These are phyloP conservation scores for Dreissena rostriformis DNA, from an alignment of 1,140 invertebrate species.

Conservation along the genomic window DNA sequence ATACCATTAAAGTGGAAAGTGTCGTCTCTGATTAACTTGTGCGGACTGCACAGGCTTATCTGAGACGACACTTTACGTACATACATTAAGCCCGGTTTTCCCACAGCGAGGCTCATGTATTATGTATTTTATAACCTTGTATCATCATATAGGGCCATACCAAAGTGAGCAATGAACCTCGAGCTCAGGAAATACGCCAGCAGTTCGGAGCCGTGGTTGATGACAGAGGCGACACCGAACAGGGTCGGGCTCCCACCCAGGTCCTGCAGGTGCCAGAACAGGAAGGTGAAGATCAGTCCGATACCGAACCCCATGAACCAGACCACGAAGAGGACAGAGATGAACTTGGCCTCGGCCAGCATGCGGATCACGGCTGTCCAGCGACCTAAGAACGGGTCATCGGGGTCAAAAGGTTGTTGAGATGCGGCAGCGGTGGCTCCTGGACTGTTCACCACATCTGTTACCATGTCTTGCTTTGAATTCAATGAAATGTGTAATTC, in stretches of 20 bases:
- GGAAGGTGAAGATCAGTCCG: constrained; percentile 98
- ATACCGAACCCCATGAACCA: constrained; percentile 99
- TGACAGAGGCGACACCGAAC: constrained; percentile 98
- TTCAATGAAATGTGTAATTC: constrained; percentile 67
- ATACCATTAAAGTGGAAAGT: neutral
- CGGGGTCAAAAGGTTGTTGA: constrained; percentile 53
- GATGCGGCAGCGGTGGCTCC: constrained; percentile 37
- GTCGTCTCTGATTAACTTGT: neutral
- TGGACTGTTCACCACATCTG: constrained; percentile 71
- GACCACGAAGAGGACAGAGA: constrained; percentile 95
- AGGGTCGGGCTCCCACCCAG: constrained; percentile 97
- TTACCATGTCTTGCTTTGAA: constrained; percentile 74
- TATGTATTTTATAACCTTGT: neutral
- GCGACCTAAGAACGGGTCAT: constrained; percentile 74
- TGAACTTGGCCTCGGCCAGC: constrained; percentile 73
- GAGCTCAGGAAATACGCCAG: constrained; percentile 99
- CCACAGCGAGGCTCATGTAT: neutral
- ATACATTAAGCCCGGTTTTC: neutral
- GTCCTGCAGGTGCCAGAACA: constrained; percentile 99
- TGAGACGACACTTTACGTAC: neutral
- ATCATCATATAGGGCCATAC: constrained; percentile 65
- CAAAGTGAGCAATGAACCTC: constrained; percentile 87
- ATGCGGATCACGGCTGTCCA: constrained; percentile 77
- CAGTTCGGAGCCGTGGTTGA: constrained; percentile 99
- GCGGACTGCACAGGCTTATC: neutral